These are phyloP conservation scores for Microcebus griseorufus DNA, from an alignment of 2,113 vertebrate species.

Conservation along the genomic window DNA sequence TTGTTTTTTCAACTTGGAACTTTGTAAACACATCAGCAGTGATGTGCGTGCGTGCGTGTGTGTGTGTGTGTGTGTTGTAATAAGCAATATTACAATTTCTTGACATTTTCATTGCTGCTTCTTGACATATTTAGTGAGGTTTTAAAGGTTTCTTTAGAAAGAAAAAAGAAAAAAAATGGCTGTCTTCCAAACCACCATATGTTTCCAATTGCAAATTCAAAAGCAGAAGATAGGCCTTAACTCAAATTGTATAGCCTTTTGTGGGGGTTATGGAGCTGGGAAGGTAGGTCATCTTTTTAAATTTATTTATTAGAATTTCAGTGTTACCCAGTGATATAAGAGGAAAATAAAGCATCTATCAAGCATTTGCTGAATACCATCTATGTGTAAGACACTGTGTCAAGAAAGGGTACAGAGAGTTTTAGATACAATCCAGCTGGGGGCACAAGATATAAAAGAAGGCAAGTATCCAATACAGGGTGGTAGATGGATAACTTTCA, in stretches of 20 bases:
- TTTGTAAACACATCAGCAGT: conserved; percentile 77
- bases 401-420: not conserved
- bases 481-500: not conserved
- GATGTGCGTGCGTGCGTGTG: not conserved
- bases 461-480: not conserved
- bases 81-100: conserved; percentile 78
- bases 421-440: not conserved
- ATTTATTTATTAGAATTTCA: conserved; percentile 49
- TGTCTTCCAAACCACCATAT: conserved; percentile 80
- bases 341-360: conserved; percentile 26
- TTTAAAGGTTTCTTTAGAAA: conserved; percentile 77
- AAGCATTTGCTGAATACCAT: not conserved
- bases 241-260: conserved; percentile 38
- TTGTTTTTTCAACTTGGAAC: conserved; percentile 70
- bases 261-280: not conserved
- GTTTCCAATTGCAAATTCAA: conserved; percentile 82
- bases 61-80: conserved; percentile 51
- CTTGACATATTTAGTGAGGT: conserved; percentile 85
- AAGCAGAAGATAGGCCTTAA: conserved; percentile 50
- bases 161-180: conserved; percentile 76
- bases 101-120: conserved; percentile 85
- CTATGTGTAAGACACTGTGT: not conserved
- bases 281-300: conserved; percentile 16
- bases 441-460: not conserved
- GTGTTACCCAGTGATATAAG: not conserved